A percentile compares a stretch with the other conserved stretches of the same genome.
phyloP scores from a whole-genome alignment of 2,888 invertebrate species.

The Trisateles emortualis region DNA sequence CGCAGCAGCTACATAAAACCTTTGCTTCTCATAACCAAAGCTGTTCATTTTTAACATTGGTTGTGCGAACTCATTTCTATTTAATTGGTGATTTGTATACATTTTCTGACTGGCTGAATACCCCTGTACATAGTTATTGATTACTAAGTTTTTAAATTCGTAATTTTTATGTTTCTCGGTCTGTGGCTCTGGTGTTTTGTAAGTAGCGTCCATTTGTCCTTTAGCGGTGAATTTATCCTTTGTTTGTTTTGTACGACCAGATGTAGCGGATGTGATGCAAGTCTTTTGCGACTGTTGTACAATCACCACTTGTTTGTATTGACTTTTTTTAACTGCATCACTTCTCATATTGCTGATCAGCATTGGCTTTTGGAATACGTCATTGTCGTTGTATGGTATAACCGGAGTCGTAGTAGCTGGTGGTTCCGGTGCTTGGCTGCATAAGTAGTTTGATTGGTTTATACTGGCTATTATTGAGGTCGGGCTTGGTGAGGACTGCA shows the following conservation, averaged over 20 bases:
- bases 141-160: constrained; percentile 67
- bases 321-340: constrained; percentile 49
- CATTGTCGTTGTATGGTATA: constrained; percentile 47
- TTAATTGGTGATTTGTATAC: constrained; percentile 47
- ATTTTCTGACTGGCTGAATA: constrained; percentile 51
- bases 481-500: constrained; percentile 81
- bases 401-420: constrained; percentile 42
- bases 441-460: constrained; percentile 81
- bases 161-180: constrained; percentile 59
- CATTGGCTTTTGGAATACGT: constrained; percentile 58
- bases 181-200: constrained; percentile 38
- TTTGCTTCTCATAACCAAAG: constrained; percentile 58
- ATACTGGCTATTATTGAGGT: constrained; percentile 80
- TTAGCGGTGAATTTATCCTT: constrained; percentile 49
- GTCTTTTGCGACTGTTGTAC: constrained; percentile 56
- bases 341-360: constrained; percentile 37
- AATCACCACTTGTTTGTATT: constrained; percentile 70
- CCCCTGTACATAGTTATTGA: constrained; percentile 57
- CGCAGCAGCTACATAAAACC: constrained; percentile 51
- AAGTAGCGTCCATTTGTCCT: constrained; percentile 43
- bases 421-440: constrained; percentile 66
- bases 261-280: constrained; percentile 31
- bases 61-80: constrained; percentile 44
- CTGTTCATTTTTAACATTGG: constrained; percentile 52
- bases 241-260: constrained; percentile 19